Evolutionary conservation across 2,797 vertebrate species (phyloP), one percentile per base, ranked within the genome.

Genomic region (Arctocebus calabarensis): DNA sequence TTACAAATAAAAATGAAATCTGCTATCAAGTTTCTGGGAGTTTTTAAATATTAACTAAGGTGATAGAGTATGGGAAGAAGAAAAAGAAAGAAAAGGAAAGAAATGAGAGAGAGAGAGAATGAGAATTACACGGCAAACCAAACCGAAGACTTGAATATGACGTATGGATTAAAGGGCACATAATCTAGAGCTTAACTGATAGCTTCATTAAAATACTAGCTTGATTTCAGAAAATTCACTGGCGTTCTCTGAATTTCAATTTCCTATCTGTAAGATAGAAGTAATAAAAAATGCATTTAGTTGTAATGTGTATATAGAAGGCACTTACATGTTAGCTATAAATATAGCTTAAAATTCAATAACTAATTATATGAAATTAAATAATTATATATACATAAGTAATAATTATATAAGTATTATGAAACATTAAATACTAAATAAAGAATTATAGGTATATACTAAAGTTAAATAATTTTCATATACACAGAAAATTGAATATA

Each of bases 161-260:
- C 23, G 43, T 91, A 70, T 86, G 37, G 6, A 37, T 62, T 70
- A 68, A 83, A 93, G 32, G 48, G 9, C 48, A 59, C 13, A 34
- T 37, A 74, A 12, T 64, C 68, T 79, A 91, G 75, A 71, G 61
- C 6, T 19, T 48, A 9, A 73, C 14, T 71, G 37, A 66, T 71
- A 77, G 66, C 34, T 78, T 97, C 34, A 91, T 73, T 89, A 70
- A 57, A 93, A 91, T 82, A 95, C 93, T 88, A 88, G 68, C 23
- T 83, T 89, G 40, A 94, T 84, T 77, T 81, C 20, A 32, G 82
- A 75, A 93, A 94, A 88, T 45, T 84, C 25, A 68, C n/a, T 48
- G 83, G 71, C 2, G 88, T 45, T 45, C 5, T 75, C n/a, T 91
- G 22, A 83, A 91, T 94, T 84, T 95, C 62, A 93, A 68, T 73